Evolutionary conservation across 2,797 vertebrate species (phyloP).

Genomic region (Megaceryle alcyon): DNA sequence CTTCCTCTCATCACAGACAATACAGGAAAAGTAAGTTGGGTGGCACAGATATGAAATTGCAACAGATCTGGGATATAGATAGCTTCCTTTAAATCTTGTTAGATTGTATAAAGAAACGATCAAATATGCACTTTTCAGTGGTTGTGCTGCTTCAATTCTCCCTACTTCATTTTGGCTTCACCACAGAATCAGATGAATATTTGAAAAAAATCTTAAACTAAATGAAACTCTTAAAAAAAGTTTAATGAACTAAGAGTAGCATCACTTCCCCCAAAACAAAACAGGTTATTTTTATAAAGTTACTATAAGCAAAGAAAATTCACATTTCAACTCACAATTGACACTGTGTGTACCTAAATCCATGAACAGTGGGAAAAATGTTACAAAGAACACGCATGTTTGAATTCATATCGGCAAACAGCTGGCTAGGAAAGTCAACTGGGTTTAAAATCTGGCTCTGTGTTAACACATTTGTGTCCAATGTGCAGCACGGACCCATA

Average conservation of each 20-base stretch:
- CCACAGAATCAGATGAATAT: neutral
- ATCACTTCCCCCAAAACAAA: neutral
- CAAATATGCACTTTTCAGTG: neutral
- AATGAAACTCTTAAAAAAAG: neutral
- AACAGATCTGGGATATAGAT: neutral
- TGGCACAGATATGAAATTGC: neutral
- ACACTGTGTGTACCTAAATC: neutral
- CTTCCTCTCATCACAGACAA: neutral
- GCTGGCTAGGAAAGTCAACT: neutral
- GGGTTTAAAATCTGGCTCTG: neutral
- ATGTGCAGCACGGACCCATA: neutral
- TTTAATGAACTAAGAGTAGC: neutral
- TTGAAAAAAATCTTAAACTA: neutral
- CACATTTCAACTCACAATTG: neutral
- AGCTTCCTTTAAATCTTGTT: neutral
- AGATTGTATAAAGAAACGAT: neutral
- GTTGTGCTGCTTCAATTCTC: neutral
- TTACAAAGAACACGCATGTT: neutral
- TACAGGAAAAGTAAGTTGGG: neutral
- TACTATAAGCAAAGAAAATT: neutral
- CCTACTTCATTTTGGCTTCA: neutral
- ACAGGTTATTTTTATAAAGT: neutral
- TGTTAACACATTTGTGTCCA: neutral
- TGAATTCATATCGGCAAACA: neutral
- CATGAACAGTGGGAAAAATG: neutral